Percentiles rank a stretch among this genome's conserved stretches.
phyloP scores from a whole-genome alignment of 2,888 invertebrate genomes.

The Maniola hyperantus region DNA sequence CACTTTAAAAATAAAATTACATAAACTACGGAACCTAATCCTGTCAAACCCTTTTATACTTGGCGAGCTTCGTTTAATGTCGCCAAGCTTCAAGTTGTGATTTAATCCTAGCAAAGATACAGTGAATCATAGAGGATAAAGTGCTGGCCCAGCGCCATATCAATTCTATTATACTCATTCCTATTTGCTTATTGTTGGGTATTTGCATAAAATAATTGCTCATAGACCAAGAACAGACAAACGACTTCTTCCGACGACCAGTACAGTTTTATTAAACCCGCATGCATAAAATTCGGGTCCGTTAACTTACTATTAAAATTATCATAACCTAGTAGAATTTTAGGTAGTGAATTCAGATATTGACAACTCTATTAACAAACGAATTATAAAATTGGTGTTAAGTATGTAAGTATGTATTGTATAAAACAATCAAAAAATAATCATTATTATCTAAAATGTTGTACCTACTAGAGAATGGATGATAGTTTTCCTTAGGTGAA shows the following conservation, averaged over 20 bases:
- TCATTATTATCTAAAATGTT: too few species aligned
- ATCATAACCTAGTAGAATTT: too few species aligned
- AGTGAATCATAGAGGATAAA: conserved; percentile 41
- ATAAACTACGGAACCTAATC: background rate
- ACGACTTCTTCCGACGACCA: background rate
- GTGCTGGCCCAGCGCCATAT: conserved; percentile 42
- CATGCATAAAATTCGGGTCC: too few species aligned
- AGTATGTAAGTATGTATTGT: too few species aligned
- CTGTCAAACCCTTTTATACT: background rate
- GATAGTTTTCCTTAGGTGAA: too few species aligned
- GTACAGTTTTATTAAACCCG: too few species aligned
- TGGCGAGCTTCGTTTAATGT: conserved; percentile 15
- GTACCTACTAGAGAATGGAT: too few species aligned
- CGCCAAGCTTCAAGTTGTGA: conserved; percentile 32
- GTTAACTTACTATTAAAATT: background rate
- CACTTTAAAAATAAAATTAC: background rate
- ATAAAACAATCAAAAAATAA: too few species aligned
- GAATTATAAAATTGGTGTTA: too few species aligned
- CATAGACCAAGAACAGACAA: conserved; percentile 11
- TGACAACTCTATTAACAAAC: too few species aligned
- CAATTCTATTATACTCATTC: conserved; percentile 38
- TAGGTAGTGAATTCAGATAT: too few species aligned
- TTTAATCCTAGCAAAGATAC: conserved; percentile 32
- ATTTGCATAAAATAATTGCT: conserved; percentile 43
- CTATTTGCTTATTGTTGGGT: conserved; percentile 32